phyloP scores from a whole-genome alignment of 2,113 vertebrate species.

The Halichoeres trimaculatus region DNA sequence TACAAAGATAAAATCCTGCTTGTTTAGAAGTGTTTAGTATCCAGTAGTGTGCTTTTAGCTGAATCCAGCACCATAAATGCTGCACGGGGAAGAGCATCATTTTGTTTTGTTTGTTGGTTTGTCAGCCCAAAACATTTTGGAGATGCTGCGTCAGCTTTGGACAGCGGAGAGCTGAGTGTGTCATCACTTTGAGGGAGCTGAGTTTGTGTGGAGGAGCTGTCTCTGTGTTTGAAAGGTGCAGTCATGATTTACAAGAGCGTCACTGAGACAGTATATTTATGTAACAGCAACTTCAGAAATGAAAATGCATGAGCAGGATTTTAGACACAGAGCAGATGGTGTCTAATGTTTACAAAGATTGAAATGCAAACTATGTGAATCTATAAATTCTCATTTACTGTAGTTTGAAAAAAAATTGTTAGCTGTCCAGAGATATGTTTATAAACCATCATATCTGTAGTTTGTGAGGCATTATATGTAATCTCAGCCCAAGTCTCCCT shows the following conservation, averaged over 20 bases:
- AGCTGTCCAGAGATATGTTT: no score
- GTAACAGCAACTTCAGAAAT: neutral
- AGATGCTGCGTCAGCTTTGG: neutral
- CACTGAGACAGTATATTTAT: neutral
- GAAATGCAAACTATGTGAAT: neutral
- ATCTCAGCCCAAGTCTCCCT: neutral
- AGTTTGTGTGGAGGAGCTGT: neutral
- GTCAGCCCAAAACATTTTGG: neutral
- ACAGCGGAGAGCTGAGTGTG: neutral
- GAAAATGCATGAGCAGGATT: neutral
- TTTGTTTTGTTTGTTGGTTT: neutral
- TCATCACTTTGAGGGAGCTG: neutral
- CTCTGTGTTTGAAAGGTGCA: neutral
- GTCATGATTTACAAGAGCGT: neutral
- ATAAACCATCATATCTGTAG: neutral
- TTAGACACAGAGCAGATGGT: neutral
- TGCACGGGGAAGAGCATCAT: neutral
- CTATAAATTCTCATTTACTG: neutral
- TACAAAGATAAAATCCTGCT: neutral
- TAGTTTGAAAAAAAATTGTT: neutral
- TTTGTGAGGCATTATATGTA: neutral
- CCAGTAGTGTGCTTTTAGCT: constrained; percentile 11
- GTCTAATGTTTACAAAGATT: neutral
- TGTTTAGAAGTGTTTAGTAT: neutral
- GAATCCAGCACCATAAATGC: neutral